Evolutionary conservation across 1,140 invertebrate species (phyloP).

Genomic region (Teleopsis dalmanni): DNA sequence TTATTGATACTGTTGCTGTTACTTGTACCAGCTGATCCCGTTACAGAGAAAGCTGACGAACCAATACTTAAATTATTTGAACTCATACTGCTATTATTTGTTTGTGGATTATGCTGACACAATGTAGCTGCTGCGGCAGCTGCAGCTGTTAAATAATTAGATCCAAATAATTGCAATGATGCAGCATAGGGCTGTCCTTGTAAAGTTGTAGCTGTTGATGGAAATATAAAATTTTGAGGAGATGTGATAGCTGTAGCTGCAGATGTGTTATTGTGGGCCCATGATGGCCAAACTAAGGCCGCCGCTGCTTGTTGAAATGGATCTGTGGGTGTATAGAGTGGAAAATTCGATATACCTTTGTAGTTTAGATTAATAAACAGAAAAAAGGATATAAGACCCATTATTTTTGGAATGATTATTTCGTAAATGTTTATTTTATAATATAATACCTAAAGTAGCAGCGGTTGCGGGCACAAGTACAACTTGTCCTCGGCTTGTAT

Average conservation of each 20-base stretch:
- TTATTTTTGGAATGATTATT: conserved; percentile 1
- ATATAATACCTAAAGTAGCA: conserved; percentile 49
- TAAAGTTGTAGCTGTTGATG: conserved; percentile 34
- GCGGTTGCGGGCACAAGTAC: conserved; percentile 59
- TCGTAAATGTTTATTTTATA: neutral
- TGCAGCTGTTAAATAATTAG: conserved; percentile 41
- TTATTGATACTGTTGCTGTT: conserved; percentile 23
- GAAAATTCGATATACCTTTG: conserved; percentile 41
- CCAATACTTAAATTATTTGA: conserved; percentile 34
- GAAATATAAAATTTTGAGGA: conserved; percentile 43
- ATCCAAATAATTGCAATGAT: conserved; percentile 49
- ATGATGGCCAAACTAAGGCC: conserved; percentile 39
- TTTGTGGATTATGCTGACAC: conserved; percentile 33
- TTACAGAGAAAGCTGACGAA: neutral
- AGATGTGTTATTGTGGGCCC: conserved; percentile 43
- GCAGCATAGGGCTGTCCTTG: conserved; percentile 47
- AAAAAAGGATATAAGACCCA: conserved; percentile 3
- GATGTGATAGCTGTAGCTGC: conserved; percentile 48
- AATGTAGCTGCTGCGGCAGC: conserved; percentile 43
- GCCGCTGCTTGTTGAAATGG: conserved; percentile 62
- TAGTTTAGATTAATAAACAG: too few relatives aligned
- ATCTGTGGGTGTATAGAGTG: conserved; percentile 50
- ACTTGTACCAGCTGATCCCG: conserved; percentile 19
- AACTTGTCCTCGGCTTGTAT: conserved; percentile 71
- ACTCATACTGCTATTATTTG: conserved; percentile 26